These are phyloP conservation scores for Quadroppia sp. DNA, from an alignment of 2,888 invertebrate genomes.

Conservation along the genomic window DNA sequence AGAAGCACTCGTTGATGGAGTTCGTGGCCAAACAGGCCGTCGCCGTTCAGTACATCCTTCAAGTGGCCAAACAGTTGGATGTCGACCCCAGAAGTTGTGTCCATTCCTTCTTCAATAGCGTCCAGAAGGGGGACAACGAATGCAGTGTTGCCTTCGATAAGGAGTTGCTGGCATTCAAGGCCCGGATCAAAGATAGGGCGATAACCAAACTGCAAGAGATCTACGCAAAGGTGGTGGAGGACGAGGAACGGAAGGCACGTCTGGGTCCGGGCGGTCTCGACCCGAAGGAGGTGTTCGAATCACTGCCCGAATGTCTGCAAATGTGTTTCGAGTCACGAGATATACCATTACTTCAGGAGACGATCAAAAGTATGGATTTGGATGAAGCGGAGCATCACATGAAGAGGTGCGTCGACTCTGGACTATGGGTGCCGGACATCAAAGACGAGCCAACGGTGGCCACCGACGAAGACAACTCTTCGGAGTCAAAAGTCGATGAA, in stretches of 20 bases:
- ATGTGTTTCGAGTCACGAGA: constrained; percentile 67
- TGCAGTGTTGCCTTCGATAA: constrained; percentile 91
- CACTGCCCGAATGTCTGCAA: constrained; percentile 73
- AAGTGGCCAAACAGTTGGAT: constrained; percentile 86
- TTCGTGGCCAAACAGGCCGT: constrained; percentile 97
- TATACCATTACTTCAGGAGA: constrained; percentile 77
- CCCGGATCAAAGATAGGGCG: constrained; percentile 75
- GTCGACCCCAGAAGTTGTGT: constrained; percentile 87
- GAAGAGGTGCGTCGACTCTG: constrained; percentile 93
- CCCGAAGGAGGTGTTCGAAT: constrained; percentile 92
- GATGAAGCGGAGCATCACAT: constrained; percentile 85
- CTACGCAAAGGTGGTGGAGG: constrained; percentile 71
- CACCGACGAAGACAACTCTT: not conserved
- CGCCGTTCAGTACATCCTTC: constrained; percentile 97
- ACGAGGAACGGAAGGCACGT: constrained; percentile 74
- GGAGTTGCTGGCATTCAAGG: constrained; percentile 82
- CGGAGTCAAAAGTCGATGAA: not conserved
- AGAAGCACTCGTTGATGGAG: constrained; percentile 88
- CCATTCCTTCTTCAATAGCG: constrained; percentile 77
- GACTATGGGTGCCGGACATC: constrained; percentile 81
- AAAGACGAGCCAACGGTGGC: constrained; percentile 41
- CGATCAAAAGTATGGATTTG: constrained; percentile 80
- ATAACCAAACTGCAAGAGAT: constrained; percentile 81
- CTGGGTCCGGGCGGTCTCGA: constrained; percentile 88
- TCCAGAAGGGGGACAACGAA: constrained; percentile 84